Conservation (phyloP, 2,797 vertebrate species). For the Orestias chungarensis region DNA sequence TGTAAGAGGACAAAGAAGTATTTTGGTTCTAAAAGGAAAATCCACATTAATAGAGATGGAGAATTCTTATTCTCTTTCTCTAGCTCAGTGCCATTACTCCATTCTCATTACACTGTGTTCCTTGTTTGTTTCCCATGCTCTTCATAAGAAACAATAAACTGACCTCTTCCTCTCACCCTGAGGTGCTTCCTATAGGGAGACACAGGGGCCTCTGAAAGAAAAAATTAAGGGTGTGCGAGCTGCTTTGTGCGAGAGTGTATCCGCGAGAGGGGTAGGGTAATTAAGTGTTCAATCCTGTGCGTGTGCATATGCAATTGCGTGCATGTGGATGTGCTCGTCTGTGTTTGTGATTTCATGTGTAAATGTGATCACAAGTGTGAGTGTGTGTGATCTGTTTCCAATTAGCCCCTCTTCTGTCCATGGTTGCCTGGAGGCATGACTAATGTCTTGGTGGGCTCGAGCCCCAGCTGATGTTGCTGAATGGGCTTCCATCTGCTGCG, state of each 20-base stretch:
- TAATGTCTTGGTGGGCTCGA: constrained; percentile 67
- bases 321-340: constrained; percentile 26
- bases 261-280: constrained; percentile 61
- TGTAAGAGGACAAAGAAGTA: constrained; percentile 38
- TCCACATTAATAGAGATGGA: constrained; percentile 63
- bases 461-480: constrained; percentile 67
- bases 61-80: constrained; percentile 49
- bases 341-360: constrained; percentile 54
- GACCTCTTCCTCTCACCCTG: constrained; percentile 70
- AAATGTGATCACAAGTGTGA: constrained; percentile 69
- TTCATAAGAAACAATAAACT: constrained; percentile 72
- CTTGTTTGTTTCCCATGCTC: constrained; percentile 70
- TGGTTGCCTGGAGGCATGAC: constrained; percentile 67
- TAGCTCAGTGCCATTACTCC: constrained; percentile 43
- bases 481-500: constrained; percentile 72
- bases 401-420: constrained; percentile 70
- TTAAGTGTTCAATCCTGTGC: constrained; percentile 60
- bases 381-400: constrained; percentile 76
- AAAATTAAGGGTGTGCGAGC: constrained; percentile 57
- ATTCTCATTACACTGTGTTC: constrained; percentile 64
- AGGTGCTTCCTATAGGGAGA: constrained; percentile 67
- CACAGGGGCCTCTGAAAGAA: constrained; percentile 60
- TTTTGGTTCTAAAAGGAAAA: constrained; percentile 40
- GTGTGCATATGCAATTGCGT: constrained; percentile 38
- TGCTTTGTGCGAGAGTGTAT: constrained; percentile 58